Conservation (phyloP, 2,888 invertebrate genomes). For the Orthosia incerta region DNA sequence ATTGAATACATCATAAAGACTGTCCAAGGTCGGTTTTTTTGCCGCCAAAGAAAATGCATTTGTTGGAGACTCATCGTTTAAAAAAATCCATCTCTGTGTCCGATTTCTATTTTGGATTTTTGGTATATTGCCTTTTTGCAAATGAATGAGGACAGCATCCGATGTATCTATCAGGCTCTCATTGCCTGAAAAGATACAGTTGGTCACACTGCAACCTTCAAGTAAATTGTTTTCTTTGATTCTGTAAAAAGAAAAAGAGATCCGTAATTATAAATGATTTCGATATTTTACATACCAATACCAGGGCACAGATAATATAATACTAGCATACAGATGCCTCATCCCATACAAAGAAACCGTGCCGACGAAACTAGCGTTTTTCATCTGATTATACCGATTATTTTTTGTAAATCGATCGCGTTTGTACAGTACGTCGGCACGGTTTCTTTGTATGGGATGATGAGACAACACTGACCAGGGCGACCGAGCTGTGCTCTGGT, state of each 20-base stretch:
- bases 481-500: no score
- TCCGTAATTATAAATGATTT: no score
- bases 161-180: constrained; percentile 85
- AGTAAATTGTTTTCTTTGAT: constrained; percentile 85
- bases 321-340: no score
- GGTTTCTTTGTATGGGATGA: no score
- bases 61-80: constrained; percentile 93
- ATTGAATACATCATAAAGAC: constrained; percentile 92
- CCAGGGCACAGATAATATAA: no score
- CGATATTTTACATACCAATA: no score
- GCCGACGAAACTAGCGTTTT: no score
- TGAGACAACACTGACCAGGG: no score
- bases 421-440: no score
- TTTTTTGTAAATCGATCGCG: no score
- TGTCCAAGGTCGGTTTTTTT: constrained; percentile 74
- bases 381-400: no score
- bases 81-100: constrained; percentile 93
- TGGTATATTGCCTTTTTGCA: constrained; percentile 86
- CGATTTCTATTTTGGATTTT: constrained; percentile 71
- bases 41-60: constrained; percentile 89
- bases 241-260: constrained; percentile 73
- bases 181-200: constrained; percentile 92
- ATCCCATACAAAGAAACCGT: no score
- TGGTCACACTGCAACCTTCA: constrained; percentile 91
- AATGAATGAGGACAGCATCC: constrained; percentile 91